Percentiles rank a stretch among this genome's conserved stretches.
Evolutionary conservation across 2,888 invertebrate species (phyloP).

Genomic region (Drosophila merina): DNA sequence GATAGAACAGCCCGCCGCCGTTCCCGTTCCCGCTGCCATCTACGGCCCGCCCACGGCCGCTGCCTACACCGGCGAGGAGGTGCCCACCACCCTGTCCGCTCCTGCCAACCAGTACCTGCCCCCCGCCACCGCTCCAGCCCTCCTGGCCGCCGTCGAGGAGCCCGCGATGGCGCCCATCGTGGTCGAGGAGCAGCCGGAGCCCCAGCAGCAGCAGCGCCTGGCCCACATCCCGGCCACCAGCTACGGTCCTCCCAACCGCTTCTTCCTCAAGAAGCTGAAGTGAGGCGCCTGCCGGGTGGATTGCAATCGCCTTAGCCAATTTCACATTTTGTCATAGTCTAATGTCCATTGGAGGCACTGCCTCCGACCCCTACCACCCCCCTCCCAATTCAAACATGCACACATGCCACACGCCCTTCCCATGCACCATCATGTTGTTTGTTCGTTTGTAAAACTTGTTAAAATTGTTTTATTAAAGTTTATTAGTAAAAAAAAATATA

Average conservation of each 20-base stretch:
- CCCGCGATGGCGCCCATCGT: constrained; percentile 72
- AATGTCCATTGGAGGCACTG: constrained; percentile 42
- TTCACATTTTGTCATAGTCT: constrained; percentile 60
- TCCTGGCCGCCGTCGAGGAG: constrained; percentile 49
- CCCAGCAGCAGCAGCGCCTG: constrained; percentile 60
- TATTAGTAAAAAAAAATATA: constrained; percentile 50
- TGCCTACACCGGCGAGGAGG: constrained; percentile 61
- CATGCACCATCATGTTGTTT: constrained; percentile 45
- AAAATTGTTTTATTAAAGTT: constrained; percentile 61
- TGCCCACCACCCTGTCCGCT: constrained; percentile 63
- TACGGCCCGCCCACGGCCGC: constrained; percentile 66
- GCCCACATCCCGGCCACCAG: constrained; percentile 82
- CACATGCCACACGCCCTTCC: constrained; percentile 27
- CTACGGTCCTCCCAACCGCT: constrained; percentile 88
- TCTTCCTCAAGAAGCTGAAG: constrained; percentile 73
- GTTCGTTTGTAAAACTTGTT: constrained; percentile 59
- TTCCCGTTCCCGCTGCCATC: constrained; percentile 51
- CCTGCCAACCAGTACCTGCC: constrained; percentile 75
- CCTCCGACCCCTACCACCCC: constrained; percentile 5
- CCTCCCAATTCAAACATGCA: constrained; percentile 37
- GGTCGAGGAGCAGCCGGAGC: constrained; percentile 66
- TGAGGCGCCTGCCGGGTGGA: constrained; percentile 14
- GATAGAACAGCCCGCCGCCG: constrained; percentile 53
- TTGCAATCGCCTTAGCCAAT: constrained; percentile 29
- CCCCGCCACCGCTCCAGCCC: constrained; percentile 63